Percentiles rank a stretch among this genome's conserved stretches.
Conservation (phyloP, 2,888 invertebrate genomes). For the Chymomyza fuscimana region DNA sequence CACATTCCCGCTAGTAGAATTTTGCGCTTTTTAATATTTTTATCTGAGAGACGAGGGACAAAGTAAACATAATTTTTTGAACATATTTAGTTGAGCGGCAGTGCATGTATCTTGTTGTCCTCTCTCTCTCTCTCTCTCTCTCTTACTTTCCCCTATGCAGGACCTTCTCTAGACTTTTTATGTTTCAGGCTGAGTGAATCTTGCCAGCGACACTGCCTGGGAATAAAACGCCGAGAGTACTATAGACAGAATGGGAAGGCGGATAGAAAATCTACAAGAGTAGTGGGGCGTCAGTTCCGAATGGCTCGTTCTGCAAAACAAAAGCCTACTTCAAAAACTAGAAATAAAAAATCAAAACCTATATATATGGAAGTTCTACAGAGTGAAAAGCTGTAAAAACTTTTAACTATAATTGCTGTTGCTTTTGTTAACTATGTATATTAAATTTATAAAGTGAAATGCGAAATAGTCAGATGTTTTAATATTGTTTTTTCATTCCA, state of each 20-base stretch:
- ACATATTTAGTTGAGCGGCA: too few relatives aligned
- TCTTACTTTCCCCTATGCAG: not conserved
- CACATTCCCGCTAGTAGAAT: too few relatives aligned
- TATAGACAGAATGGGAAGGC: conserved; percentile 25
- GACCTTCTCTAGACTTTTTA: conserved; percentile 36
- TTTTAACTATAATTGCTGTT: conserved; percentile 69
- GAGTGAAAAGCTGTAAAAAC: conserved; percentile 50
- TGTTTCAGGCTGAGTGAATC: conserved; percentile 61
- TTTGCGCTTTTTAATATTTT: too few relatives aligned
- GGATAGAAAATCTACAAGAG: conserved; percentile 7
- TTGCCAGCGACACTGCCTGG: conserved; percentile 42
- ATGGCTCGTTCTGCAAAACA: conserved; percentile 9
- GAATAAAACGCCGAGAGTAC: not conserved
- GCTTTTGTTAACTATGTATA: conserved; percentile 51
- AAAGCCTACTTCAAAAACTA: conserved; percentile 14
- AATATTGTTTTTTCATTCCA: not conserved
- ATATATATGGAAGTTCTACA: not conserved
- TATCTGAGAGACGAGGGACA: too few relatives aligned
- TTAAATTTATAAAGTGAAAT: conserved; percentile 59
- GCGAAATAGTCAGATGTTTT: conserved; percentile 31
- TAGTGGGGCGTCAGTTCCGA: conserved; percentile 1
- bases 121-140: not conserved
- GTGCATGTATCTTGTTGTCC: not conserved
- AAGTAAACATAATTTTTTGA: too few relatives aligned
- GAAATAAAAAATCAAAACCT: conserved; percentile 1